phyloP scores from a whole-genome alignment of 2,888 invertebrate genomes.

The Drosophila cognata region DNA sequence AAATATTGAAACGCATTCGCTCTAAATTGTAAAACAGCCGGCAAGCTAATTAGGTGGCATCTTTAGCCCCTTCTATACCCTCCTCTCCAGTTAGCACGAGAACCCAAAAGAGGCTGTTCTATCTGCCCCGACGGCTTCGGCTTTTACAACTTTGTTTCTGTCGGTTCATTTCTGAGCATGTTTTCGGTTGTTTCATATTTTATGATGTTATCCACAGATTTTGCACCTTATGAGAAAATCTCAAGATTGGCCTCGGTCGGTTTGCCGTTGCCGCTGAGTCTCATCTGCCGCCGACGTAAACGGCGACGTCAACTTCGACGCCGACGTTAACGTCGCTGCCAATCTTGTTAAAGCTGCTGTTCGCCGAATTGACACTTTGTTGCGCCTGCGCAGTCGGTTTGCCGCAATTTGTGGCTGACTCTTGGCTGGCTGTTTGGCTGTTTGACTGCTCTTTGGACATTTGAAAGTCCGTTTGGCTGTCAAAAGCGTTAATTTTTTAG shows the following conservation, averaged over 20 bases:
- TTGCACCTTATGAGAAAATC: conserved; percentile 81
- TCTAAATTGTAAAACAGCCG: conserved; percentile 58
- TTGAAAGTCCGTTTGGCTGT: conserved; percentile 81
- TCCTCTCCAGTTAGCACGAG: neutral
- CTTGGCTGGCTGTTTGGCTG: conserved; percentile 25
- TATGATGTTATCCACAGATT: conserved; percentile 77
- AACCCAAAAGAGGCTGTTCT: conserved; percentile 61
- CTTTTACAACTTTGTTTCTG: conserved; percentile 57
- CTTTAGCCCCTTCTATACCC: conserved; percentile 6
- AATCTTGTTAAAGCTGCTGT: conserved; percentile 75
- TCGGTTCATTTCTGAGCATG: conserved; percentile 69
- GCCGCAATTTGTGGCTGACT: conserved; percentile 52
- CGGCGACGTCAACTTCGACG: conserved; percentile 21
- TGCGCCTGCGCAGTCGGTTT: conserved; percentile 59
- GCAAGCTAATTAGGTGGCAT: conserved; percentile 70
- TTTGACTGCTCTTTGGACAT: conserved; percentile 57
- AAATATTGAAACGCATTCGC: conserved; percentile 43
- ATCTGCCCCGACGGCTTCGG: conserved; percentile 34
- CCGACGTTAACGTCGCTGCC: conserved; percentile 57
- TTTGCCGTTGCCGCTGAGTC: conserved; percentile 25
- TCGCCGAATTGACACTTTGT: conserved; percentile 77
- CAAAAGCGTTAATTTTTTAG: conserved; percentile 82
- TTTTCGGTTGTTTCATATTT: conserved; percentile 57
- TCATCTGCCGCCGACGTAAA: conserved; percentile 38
- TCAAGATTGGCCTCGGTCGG: conserved; percentile 40